Base-by-base conservation (phyloP, 2,797 vertebrate genomes). In the Microtus obscurus region DNA sequence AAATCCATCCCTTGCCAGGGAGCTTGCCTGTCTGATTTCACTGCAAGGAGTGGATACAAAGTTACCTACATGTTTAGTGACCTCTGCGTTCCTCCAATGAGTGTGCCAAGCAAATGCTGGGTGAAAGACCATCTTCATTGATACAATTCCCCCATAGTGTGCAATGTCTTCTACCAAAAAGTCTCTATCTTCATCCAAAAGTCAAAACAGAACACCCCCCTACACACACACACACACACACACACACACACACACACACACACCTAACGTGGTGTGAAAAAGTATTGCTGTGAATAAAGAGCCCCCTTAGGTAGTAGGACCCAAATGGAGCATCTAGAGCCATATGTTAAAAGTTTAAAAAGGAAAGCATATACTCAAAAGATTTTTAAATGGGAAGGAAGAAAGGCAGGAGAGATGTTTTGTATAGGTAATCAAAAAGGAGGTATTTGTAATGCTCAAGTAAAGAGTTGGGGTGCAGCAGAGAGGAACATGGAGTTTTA, bases 21-120 rank as follows among this genome's bases (percentile, higher is more conserved):
- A 76, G 17, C 48, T 90, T 89, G 59, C 51, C 93, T 82, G 74
- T 45, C 88, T 92, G 86, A 90, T 79, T 91, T 93, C 27, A 63
- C 76, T 87, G 37, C 31, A 89, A 48, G 11, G 48, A 48, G 48
- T 13, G 1, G n/a, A 43, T 85, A 13, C 73, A 88, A 93, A 88
- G 77, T 90, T 78, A 69, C 5, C 13, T 10, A 78, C 25, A 16
- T 73, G 1, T 77, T 94, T 56, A 87, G 74, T 87, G 80, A 89
- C 71, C 5, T 82, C 56, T 90, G 5, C 2, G 1, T 11, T 27
- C 34, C 43, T 2, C 14, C 23, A 85, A 56, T 29, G 40, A 51
- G 51, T 83, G 71, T 51, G 88, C 56, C 65, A 63, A 91, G 69
- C 74, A 48, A 23, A 59, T 9, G 12, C 86, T 21, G 45, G 51